Percentiles rank a stretch among this genome's conserved stretches.
phyloP scores from a whole-genome alignment of 2,113 vertebrate genomes.

The Tauraco erythrolophus region DNA sequence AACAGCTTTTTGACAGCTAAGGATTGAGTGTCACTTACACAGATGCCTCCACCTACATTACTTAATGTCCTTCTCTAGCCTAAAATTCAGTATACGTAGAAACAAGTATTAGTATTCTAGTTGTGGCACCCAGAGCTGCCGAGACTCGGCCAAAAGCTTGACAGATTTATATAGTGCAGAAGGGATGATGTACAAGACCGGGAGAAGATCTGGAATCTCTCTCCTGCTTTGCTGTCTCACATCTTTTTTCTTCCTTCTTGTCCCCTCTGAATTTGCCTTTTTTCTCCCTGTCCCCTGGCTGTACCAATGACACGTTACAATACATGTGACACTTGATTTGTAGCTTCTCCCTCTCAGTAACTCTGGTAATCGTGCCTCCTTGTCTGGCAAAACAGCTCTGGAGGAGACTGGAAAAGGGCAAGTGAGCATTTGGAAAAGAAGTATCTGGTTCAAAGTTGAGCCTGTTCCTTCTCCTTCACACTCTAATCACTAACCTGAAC shows the following conservation, averaged over 20 bases:
- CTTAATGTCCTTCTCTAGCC: neutral
- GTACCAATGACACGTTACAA: neutral
- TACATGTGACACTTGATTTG: neutral
- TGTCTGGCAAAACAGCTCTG: neutral
- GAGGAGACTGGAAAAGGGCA: neutral
- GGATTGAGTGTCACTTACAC: neutral
- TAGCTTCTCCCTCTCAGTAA: neutral
- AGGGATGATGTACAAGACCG: neutral
- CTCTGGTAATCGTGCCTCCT: neutral
- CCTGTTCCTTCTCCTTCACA: neutral
- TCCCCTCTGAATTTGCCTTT: neutral
- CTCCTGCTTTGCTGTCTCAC: neutral
- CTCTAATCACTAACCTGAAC: neutral
- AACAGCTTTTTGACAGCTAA: slow-evolving; percentile 2
- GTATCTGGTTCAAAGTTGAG: neutral
- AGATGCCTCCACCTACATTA: neutral
- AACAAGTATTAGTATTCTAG: slow-evolving; percentile 29
- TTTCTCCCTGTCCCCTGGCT: slow-evolving; percentile 14
- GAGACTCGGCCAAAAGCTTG: neutral
- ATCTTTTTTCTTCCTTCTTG: neutral
- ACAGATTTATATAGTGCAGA: slow-evolving; percentile 39
- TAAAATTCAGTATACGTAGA: neutral
- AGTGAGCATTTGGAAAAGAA: neutral
- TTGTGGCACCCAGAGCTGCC: neutral
- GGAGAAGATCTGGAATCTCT: slow-evolving; percentile 42